Base-by-base conservation (phyloP, 2,113 vertebrate genomes). In the Colistium nudipinnis region DNA sequence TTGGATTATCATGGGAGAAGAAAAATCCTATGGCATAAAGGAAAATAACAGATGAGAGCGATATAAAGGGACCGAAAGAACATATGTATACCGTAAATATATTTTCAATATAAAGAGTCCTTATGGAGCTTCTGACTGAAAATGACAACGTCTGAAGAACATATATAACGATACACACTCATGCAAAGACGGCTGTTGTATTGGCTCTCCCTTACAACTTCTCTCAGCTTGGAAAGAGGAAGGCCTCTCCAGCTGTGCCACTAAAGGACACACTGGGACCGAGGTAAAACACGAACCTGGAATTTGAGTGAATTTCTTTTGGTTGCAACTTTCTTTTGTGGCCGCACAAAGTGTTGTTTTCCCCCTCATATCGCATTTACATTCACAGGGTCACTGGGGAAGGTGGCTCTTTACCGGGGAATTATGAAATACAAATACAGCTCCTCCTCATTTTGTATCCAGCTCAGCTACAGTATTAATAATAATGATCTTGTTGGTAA, bases 81-180 rank as follows among this genome's bases (percentile, higher is more conserved):
- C 88, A 92, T 90, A 91, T 92, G 93, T 93, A 93, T 90, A 90
- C 71, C 81, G 84, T 90, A 92, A 91, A 93, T 94, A 93, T 94
- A 94, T 94, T 94, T 94, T 94, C 92, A 92, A 91, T 93, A 93
- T 92, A 88, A 91, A 89, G 85, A 92, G 86, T 91, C 91, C 93
- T 91, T 90, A 89, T 84, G 33, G 54, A 87, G 78, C 84, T 81
- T 89, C 76, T 79, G 88, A 88, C 81, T 86, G 73, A 84, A 83
- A 90, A 87, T 78, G 81, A 88, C 78, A 76, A 78, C 52, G 51
- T 86, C 81, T 89, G 82, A 89, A 77, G 81, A 88, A 83, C 89
- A 80, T 70, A 83, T 81, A 35, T 20, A 51, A 39, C 57, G 38
- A 59, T 63, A 61, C 24, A 11, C 2, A 61, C 1, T 63, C 14